A percentile compares a stretch with the other conserved stretches of the same genome.
Conservation (phyloP, 2,888 invertebrate species). For the Protophormia terraenovae region DNA sequence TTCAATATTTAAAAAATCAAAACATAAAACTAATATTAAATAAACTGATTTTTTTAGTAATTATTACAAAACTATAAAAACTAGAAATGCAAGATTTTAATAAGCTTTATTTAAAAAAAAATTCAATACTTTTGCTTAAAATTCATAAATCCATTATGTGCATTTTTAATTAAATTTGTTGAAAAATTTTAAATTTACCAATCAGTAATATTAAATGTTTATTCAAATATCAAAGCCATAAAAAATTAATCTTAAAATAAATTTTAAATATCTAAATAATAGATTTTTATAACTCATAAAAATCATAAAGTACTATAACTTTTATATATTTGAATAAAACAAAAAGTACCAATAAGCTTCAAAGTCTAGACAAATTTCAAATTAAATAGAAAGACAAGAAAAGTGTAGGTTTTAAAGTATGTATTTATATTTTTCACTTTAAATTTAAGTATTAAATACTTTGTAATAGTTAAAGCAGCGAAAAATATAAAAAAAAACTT, state of each 20-base stretch:
- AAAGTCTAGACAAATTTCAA: slow-evolving; percentile 37
- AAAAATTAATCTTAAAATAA: neutral
- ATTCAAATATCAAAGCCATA: neutral
- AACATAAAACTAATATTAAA: too few relatives aligned
- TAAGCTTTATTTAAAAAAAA: too few relatives aligned
- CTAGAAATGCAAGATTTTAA: too few relatives aligned
- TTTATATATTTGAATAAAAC: too few relatives aligned
- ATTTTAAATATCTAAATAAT: neutral
- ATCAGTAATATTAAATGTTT: neutral
- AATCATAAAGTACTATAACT: neutral
- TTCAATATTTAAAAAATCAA: too few relatives aligned
- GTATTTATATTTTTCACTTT: neutral
- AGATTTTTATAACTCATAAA: slow-evolving; percentile 3
- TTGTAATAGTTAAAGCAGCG: neutral
- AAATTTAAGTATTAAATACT: slow-evolving; percentile 13
- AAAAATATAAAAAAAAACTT: neutral
- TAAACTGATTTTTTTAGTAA: too few relatives aligned
- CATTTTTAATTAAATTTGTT: too few relatives aligned
- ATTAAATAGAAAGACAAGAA: neutral
- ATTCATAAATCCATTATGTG: too few relatives aligned
- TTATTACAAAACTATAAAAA: too few relatives aligned
- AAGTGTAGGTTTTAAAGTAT: slow-evolving; percentile 38
- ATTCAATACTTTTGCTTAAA: too few relatives aligned
- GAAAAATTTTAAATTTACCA: too few relatives aligned
- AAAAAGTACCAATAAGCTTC: neutral